A percentile compares a stretch with the other conserved stretches of the same genome.
Evolutionary conservation across 2,113 vertebrate species (phyloP).

Genomic region (Tiliqua scincoides): DNA sequence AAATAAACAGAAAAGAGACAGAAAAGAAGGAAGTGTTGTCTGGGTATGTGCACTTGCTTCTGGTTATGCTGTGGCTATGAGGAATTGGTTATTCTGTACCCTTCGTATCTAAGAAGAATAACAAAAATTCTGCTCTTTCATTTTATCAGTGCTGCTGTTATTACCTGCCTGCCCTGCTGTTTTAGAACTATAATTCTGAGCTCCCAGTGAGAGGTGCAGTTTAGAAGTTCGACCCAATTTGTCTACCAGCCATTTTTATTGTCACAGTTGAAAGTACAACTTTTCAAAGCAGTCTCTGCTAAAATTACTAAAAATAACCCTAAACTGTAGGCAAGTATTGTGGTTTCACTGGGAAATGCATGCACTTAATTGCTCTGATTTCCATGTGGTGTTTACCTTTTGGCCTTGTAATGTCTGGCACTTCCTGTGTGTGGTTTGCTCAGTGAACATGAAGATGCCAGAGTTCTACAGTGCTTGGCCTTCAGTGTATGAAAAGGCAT

Average conservation of each 20-base stretch:
- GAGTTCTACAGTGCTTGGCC: neutral
- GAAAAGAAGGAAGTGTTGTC: too few species aligned
- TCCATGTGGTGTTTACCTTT: slow-evolving; percentile 9
- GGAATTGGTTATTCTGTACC: neutral
- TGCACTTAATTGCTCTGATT: neutral
- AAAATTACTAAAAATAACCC: neutral
- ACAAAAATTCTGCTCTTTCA: slow-evolving; percentile 2
- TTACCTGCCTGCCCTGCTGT: neutral
- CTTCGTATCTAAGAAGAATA: neutral
- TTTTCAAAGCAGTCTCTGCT: neutral
- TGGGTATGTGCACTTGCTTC: too few species aligned
- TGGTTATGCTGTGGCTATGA: too few species aligned
- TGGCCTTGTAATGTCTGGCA: slow-evolving; percentile 4
- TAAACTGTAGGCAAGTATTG: neutral
- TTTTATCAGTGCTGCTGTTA: neutral
- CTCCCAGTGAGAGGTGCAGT: rapidly evolving
- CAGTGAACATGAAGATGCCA: slow-evolving; percentile 3
- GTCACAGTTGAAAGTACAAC: rapidly evolving
- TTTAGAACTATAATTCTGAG: neutral
- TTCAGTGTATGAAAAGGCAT: neutral
- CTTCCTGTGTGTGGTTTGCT: slow-evolving; percentile 14
- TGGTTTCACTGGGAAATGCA: neutral
- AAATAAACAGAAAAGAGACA: too few species aligned
- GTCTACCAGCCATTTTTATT: neutral
- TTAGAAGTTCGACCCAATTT: neutral